Evolutionary conservation across 30 jellyfish, hydroid and myxozoan genomes (phyloP).

Genomic region (Rhopilema esculentum): DNA sequence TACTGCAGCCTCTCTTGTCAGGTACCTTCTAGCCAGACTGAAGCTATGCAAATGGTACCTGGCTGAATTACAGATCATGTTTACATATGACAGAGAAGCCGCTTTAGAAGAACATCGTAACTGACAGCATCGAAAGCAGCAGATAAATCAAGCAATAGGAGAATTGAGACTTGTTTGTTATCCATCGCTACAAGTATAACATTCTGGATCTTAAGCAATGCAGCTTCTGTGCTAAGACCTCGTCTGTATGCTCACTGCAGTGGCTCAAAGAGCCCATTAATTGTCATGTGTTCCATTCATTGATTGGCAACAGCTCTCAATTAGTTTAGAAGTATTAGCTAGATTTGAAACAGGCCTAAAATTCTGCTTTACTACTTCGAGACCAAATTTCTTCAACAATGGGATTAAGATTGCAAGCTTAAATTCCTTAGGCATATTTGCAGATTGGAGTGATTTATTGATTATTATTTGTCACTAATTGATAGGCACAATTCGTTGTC

Average conservation of each 20-base stretch:
- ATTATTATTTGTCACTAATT: conserved; percentile 67
- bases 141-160: conserved; percentile 57
- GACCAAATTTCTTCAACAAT: conserved; percentile 62
- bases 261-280: conserved; percentile 58
- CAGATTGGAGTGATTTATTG: conserved; percentile 68
- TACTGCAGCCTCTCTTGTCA: no score
- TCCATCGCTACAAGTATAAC: conserved; percentile 67
- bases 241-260: conserved; percentile 67
- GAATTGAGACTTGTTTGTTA: conserved; percentile 65
- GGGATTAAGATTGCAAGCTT: conserved; percentile 70
- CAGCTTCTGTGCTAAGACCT: conserved; percentile 71
- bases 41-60: no score
- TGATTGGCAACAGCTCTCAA: conserved; percentile 72
- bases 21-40: no score
- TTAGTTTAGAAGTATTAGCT: conserved; percentile 61
- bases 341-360: conserved; percentile 67
- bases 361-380: conserved; percentile 67
- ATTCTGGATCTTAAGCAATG: conserved; percentile 51
- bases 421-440: conserved; percentile 68
- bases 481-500: no score
- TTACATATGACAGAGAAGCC: no score
- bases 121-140: conserved; percentile 74
- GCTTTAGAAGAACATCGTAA: conserved; percentile 50
- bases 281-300: conserved; percentile 62
- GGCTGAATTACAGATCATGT: no score